These are phyloP conservation scores for Apotomis capreana DNA, from an alignment of 2,888 invertebrate genomes.

Conservation along the genomic window DNA sequence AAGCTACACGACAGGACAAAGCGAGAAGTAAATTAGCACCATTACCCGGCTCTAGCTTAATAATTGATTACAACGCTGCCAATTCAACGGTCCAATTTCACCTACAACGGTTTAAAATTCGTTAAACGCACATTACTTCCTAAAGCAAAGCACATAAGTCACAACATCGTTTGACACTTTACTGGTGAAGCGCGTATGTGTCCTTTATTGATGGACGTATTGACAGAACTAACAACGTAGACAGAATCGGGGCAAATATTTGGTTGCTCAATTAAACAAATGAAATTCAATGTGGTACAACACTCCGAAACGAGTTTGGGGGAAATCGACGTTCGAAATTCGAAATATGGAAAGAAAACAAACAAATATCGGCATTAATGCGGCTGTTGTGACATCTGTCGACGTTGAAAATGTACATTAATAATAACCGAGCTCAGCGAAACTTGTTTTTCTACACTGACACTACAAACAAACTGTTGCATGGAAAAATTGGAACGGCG, in stretches of 20 bases:
- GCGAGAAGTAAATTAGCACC: conserved; percentile 62
- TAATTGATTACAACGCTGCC: conserved; percentile 52
- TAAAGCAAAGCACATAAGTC: conserved; percentile 50
- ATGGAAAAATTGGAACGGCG: conserved; percentile 41
- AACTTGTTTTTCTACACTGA: conserved; percentile 44
- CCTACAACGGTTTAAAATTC: conserved; percentile 51
- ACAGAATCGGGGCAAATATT: conserved; percentile 73
- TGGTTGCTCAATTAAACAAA: conserved; percentile 76
- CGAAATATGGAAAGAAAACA: conserved; percentile 55
- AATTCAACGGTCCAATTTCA: conserved; percentile 56
- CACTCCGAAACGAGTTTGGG: conserved; percentile 56
- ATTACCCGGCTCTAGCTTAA: conserved; percentile 58
- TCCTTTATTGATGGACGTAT: conserved; percentile 72
- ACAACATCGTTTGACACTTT: conserved; percentile 50
- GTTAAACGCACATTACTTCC: conserved; percentile 46
- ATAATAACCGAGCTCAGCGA: conserved; percentile 39
- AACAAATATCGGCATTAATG: conserved; percentile 52
- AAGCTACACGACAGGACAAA: conserved; percentile 39
- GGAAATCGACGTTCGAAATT: conserved; percentile 49
- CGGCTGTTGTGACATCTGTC: conserved; percentile 69
- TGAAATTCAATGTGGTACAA: conserved; percentile 64
- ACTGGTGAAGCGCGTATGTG: conserved; percentile 51
- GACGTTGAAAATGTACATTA: conserved; percentile 44
- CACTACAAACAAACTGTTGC: conserved; percentile 43
- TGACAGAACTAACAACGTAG: conserved; percentile 76